Base-by-base conservation (phyloP, 2,113 vertebrate species). In the Butorides virescens region DNA sequence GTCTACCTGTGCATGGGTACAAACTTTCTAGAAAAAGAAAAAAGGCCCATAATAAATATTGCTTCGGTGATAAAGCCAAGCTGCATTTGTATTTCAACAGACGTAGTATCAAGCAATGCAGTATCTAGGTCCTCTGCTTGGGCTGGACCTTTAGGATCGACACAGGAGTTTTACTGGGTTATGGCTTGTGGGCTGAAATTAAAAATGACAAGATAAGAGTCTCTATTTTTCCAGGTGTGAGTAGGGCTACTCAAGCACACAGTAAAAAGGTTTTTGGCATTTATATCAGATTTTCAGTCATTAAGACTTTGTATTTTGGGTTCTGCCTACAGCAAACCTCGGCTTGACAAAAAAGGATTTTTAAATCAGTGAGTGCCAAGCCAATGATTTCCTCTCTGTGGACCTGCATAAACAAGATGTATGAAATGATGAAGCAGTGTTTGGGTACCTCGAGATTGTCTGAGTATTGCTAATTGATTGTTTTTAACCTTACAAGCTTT, bases 1-100 rank as follows among this genome's bases (percentile, higher is more conserved):
- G 3, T 65, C 55, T 61, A 34, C 10, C 8, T 30, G 12, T 1
- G 10, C 15, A 13, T 3, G 0, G 2, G 0, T n/a, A 65, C 32
- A 32, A 61, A 13, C 19, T 63, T 90, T 81, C 30, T 39, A 63
- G 72, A 37, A 70, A 81, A 47, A 77, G 1, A n/a, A 88, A 84
- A 70, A 72, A 70, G 5, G 10, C 1, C 90, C 2, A 13, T 39
- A 58, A 25, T 86, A 86, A 70, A 68, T 58, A 68, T 39, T 86
- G 1, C 4, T 76, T 92, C 70, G 29, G 1, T 85, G 32, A 47
- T 34, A 85, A 88, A 82, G 23, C 6, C 32, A 82, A 53, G 76
- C 5, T 61, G 25, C 75, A 58, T 36, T 67, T 62, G 16, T 58
- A 52, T 61, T 91, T 67, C n/a, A 65, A 39, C 25, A 39, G 59